phyloP scores from a whole-genome alignment of 2,113 vertebrate genomes.

The Misgurnus mizolepis region DNA sequence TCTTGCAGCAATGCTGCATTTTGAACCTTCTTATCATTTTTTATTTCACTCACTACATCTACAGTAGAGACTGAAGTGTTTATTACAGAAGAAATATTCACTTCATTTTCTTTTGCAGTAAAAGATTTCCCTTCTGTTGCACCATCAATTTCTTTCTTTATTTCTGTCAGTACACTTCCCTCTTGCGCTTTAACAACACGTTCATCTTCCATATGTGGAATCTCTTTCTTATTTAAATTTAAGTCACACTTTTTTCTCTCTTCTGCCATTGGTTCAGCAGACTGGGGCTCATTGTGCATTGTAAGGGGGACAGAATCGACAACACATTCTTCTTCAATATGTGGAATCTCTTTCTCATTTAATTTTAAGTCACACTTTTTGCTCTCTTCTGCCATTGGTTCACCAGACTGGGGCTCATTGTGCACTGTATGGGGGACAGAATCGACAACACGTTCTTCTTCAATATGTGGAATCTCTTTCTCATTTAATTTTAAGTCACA shows the following conservation, averaged over 20 bases:
- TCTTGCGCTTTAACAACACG: conserved; percentile 57
- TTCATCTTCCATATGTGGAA: no score
- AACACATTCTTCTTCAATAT: conserved; percentile 51
- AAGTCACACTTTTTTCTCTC: no score
- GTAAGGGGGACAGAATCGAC: no score
- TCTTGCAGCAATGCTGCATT: conserved; percentile 6
- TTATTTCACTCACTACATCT: conserved; percentile 46
- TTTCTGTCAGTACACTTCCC: neutral
- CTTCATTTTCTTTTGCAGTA: neutral
- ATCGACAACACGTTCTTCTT: conserved; percentile 48
- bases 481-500: conserved; percentile 33
- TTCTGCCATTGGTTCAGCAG: no score
- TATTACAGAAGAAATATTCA: conserved; percentile 40
- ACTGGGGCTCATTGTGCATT: no score
- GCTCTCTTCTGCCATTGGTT: no score
- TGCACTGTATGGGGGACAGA: no score
- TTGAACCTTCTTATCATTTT: conserved; percentile 42
- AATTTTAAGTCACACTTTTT: conserved; percentile 11
- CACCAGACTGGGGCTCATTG: no score
- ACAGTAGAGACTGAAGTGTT: conserved; percentile 45
- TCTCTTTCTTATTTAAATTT: no score
- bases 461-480: neutral
- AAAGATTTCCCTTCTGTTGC: conserved; percentile 10
- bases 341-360: neutral
- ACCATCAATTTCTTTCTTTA: conserved; percentile 1